A percentile compares a stretch with the other conserved stretches of the same genome.
These are phyloP conservation scores for Trichopria drosophilae DNA, from an alignment of 2,888 invertebrate genomes.

Conservation along the genomic window DNA sequence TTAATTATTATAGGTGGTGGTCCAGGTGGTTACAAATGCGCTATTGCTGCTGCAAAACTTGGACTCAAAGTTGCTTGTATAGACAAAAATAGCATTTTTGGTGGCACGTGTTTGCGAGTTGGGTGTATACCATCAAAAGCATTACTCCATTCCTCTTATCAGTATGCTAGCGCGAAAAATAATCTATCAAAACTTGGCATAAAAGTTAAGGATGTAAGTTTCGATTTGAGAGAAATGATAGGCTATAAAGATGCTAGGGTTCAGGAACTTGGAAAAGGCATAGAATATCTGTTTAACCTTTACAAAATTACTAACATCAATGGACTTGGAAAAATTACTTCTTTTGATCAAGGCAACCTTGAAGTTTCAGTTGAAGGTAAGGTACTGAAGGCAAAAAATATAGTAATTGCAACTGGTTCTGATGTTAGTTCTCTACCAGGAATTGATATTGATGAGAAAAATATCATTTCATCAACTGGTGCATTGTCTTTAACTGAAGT, in stretches of 20 bases:
- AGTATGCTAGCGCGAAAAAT: constrained; percentile 25
- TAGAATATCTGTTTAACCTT: constrained; percentile 21
- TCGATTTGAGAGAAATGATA: constrained; percentile 19
- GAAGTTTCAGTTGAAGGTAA: constrained; percentile 20
- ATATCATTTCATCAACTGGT: constrained; percentile 19
- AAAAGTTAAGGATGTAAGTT: constrained; percentile 7
- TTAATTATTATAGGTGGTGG: constrained; percentile 25
- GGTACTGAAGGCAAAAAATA: constrained; percentile 20
- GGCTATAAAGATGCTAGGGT: constrained; percentile 15
- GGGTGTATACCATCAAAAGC: constrained; percentile 28
- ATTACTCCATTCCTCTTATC: constrained; percentile 24
- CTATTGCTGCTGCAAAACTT: constrained; percentile 23
- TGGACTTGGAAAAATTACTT: constrained; percentile 21
- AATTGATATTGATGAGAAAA: constrained; percentile 20
- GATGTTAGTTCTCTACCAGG: constrained; percentile 12
- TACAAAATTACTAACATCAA: constrained; percentile 20
- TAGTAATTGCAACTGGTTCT: constrained; percentile 23
- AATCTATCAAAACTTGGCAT: constrained; percentile 21
- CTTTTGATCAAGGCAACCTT: constrained; percentile 18
- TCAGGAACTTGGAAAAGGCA: constrained; percentile 20
- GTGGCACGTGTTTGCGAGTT: constrained; percentile 21
- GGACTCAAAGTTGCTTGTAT: constrained; percentile 23
- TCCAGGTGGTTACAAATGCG: constrained; percentile 22
- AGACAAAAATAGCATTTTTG: constrained; percentile 21
- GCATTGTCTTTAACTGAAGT: constrained; percentile 15